A percentile compares a stretch with the other conserved stretches of the same genome.
These are phyloP conservation scores for Theonella swinhoei DNA, from an alignment of 37 sponge, comb jelly and placozoan genomes.

Conservation along the genomic window DNA sequence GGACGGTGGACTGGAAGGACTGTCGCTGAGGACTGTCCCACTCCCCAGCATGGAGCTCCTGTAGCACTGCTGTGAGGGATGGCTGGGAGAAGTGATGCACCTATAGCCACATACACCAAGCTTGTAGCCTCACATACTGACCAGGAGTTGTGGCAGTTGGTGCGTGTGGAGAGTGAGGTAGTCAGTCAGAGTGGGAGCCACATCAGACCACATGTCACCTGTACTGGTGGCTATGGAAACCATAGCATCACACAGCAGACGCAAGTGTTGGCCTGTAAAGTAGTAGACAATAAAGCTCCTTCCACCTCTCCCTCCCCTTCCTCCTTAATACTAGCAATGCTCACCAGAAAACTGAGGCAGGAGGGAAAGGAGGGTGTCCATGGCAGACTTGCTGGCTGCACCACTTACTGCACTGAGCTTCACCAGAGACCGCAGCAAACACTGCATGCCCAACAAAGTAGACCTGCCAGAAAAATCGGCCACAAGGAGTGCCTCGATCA, in stretches of 20 bases:
- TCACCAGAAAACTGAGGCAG: conserved; percentile 44
- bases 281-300: too few relatives aligned
- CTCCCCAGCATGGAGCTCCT: conserved; percentile 44
- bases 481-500: conserved; percentile 23
- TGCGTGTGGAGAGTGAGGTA: conserved; percentile 14
- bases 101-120: neutral
- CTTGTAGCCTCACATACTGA: neutral
- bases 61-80: conserved; percentile 50
- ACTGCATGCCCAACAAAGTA: neutral
- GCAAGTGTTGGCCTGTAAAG: conserved; percentile 12
- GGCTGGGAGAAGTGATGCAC: conserved; percentile 14
- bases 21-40: conserved; percentile 1
- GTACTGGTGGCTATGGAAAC: conserved; percentile 34
- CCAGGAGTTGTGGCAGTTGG: conserved; percentile 1
- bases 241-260: conserved; percentile 38
- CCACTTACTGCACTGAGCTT: neutral
- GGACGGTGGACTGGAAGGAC: conserved; percentile 2
- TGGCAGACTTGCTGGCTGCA: conserved; percentile 10
- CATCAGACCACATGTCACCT: conserved; percentile 26
- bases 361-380: conserved; percentile 29
- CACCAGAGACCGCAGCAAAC: conserved; percentile 7
- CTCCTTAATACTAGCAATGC: too few relatives aligned
- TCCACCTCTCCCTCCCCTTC: too few relatives aligned
- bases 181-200: conserved; percentile 20
- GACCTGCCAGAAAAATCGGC: neutral